Evolutionary conservation across 2,888 invertebrate species (phyloP), one percentile per base, ranked within the genome.

Genomic region (Caenorhabditis sp.): DNA sequence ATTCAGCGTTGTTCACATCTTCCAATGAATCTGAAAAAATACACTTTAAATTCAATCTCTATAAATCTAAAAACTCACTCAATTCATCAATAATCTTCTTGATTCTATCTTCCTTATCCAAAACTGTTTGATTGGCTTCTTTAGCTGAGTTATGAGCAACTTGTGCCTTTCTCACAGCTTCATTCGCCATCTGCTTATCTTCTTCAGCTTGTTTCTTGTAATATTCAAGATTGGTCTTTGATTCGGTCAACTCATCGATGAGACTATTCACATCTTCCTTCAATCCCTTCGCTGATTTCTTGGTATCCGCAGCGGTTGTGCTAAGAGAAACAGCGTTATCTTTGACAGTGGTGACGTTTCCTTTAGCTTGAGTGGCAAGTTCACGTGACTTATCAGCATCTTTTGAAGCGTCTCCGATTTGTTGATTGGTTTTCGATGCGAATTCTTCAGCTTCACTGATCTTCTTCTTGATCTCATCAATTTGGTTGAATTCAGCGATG

Each of bases 391-490:
- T 49, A 3, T 76, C 70, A 14, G 79, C 77, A 27, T 76, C 70
- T 59, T 68, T 70, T 1, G 72, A 76, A 21, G 85, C 84, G 31
- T 70, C 69, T 54, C 78, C 80, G 26, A 83, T 76, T 17, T 71
- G 70, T 20, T 70, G 67, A 54, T 83, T 78, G 10, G 86, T 81
- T 36, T 80, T 77, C 17, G 66, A 27, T 1, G 66, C 64, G 17
- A 54, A 62, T 27, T 73, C 71, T 26, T 80, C 58, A 14, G 95
- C 94, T 80, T 93, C 92, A 25, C 89, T 86, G 49, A 95, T 92
- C 72, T 92, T 89, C 65, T 90, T 88, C 84, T 93, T 91, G 66
- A 97, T 95, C 71, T 92, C 91, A 0, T 92, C 92, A 21, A 95
- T 92, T 60, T 92, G 92, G 72, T 91, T 89, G 17, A 95, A 89